Conservation (phyloP, 2,888 invertebrate genomes). For the Drosophila demipolita region DNA sequence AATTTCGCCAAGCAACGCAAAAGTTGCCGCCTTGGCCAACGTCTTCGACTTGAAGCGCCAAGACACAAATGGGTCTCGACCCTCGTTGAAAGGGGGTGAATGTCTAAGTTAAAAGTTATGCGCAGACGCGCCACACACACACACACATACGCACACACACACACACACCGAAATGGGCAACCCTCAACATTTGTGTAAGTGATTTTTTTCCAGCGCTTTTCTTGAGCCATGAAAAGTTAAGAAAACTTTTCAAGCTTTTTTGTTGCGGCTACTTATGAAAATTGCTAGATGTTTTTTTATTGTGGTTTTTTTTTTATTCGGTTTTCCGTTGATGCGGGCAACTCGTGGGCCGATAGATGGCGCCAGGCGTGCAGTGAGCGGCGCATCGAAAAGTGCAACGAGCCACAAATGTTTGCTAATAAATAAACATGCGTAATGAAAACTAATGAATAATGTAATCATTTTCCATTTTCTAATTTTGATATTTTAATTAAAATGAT, state of each 20-base stretch:
- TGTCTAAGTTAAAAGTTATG: constrained; percentile 57
- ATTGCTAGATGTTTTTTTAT: constrained; percentile 11
- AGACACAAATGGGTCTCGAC: constrained; percentile 31
- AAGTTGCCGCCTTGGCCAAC: constrained; percentile 59
- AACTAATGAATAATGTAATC: constrained; percentile 83
- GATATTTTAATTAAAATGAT: constrained; percentile 83
- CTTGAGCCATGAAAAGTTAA: constrained; percentile 68
- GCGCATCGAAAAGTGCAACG: constrained; percentile 56
- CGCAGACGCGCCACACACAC: constrained; percentile 55
- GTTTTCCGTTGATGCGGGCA: neutral
- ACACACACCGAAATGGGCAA: constrained; percentile 26
- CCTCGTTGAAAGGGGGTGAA: constrained; percentile 57
- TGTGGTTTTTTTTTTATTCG: neutral
- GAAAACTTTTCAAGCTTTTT: constrained; percentile 74
- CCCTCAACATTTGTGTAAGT: constrained; percentile 48
- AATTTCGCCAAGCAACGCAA: constrained; percentile 49
- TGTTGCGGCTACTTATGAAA: constrained; percentile 40
- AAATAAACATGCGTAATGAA: constrained; percentile 80
- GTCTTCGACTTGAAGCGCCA: constrained; percentile 59
- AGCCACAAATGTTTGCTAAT: constrained; percentile 66
- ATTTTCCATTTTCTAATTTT: constrained; percentile 81
- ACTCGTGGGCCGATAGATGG: constrained; percentile 58
- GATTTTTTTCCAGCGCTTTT: constrained; percentile 50
- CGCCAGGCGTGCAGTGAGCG: constrained; percentile 53
- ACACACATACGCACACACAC: constrained; percentile 16